phyloP scores from a whole-genome alignment of 2,888 invertebrate genomes.

The Lacanobia oleracea region DNA sequence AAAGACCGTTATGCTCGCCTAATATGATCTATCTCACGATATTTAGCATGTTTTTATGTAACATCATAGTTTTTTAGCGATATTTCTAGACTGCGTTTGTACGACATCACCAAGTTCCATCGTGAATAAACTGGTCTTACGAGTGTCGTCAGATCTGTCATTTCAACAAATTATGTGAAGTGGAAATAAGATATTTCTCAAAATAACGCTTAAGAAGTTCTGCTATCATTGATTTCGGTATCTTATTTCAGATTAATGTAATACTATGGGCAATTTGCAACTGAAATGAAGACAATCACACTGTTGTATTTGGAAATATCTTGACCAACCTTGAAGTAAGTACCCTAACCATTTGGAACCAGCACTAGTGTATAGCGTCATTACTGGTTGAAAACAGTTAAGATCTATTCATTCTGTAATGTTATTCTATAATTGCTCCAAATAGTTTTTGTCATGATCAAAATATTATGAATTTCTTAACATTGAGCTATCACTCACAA shows the following conservation, averaged over 20 bases:
- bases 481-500: constrained; percentile 3
- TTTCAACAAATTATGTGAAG: constrained; percentile 79
- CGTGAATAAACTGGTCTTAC: constrained; percentile 86
- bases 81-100: constrained; percentile 60
- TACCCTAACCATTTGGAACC: constrained; percentile 71
- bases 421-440: neutral
- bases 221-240: constrained; percentile 42
- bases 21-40: constrained; percentile 61
- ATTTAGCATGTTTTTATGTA: constrained; percentile 60
- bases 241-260: constrained; percentile 76
- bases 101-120: constrained; percentile 72
- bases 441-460: constrained; percentile 5
- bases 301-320: constrained; percentile 85
- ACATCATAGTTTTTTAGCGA: constrained; percentile 51
- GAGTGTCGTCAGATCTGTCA: constrained; percentile 89
- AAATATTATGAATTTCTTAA: neutral
- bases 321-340: constrained; percentile 90
- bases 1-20: constrained; percentile 85
- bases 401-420: constrained; percentile 4
- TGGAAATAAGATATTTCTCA: constrained; percentile 72
- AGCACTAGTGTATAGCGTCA: constrained; percentile 65
- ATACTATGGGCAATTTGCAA: constrained; percentile 71
- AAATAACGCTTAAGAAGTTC: constrained; percentile 50
- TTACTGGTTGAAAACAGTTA: constrained; percentile 52
- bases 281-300: constrained; percentile 85